Evolutionary conservation across 2,797 vertebrate species (phyloP), one percentile per base, ranked within the genome.

Genomic region (Serranus cabrilla): DNA sequence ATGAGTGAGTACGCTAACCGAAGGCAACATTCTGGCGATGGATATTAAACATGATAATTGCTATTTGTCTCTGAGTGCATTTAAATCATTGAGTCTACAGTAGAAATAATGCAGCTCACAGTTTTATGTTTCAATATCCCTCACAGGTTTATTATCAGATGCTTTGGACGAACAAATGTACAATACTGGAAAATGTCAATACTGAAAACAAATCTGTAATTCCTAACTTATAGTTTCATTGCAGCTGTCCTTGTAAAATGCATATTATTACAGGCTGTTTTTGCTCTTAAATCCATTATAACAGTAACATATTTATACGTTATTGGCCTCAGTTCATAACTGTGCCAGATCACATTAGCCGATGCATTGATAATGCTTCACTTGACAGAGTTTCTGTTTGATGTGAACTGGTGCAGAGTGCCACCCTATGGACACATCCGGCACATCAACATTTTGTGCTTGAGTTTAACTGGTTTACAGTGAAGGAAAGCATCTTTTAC

Each of bases 1-100:
- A 91, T 91, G 80, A 91, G 80, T 63, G 82, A 80, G 74, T 50
- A 51, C 7, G 4, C 52, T 82, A 66, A 91, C 87, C 72, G 16
- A 84, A 72, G 89, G 87, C 91, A 82, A 84, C 69, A 61, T 84
- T 63, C 78, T n/a, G 47, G 70, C 72, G 52, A 45, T 43, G 68
- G 87, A 74, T 84, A 82, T 88, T 80, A 86, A 90, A 88, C 78
- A 78, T 74, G 66, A 81, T 82, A 83, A 89, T 80, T 84, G 72
- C 57, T 78, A 20, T 90, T 88, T 87, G 76, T 88, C 87, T 88
- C 79, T 64, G 40, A 50, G 80, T 78, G 80, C 49, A 61, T 66
- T 74, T 84, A 74, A 89, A 86, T 79, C 49, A 67, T 81, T 12
- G 64, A 60, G 55, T 84, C 77, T 59, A 25, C 50, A 65, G 61